These are phyloP conservation scores for Myripristis jacobus DNA, from an alignment of 2,797 vertebrate genomes.

Conservation along the genomic window DNA sequence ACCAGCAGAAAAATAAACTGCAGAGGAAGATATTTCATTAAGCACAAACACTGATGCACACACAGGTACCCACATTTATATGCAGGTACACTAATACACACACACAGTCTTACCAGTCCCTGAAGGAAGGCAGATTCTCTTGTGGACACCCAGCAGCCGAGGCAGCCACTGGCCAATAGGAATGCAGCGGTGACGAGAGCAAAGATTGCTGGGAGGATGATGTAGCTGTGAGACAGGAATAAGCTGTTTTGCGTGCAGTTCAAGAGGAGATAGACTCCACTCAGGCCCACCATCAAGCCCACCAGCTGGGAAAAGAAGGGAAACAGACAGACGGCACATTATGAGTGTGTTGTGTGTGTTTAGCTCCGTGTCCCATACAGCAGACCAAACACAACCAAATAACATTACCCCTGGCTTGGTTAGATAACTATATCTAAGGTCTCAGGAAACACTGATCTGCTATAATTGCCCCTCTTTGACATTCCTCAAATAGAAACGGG, in stretches of 20 bases:
- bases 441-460: no score
- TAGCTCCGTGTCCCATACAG: no score
- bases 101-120: slow-evolving; percentile 57
- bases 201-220: slow-evolving; percentile 40
- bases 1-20: slow-evolving; percentile 79
- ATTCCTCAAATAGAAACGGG: no score
- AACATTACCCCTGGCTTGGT: no score
- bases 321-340: not conserved
- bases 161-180: slow-evolving; percentile 28
- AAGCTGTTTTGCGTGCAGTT: slow-evolving; percentile 44
- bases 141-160: slow-evolving; percentile 48
- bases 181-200: slow-evolving; percentile 23
- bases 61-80: not conserved
- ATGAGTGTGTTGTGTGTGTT: no score
- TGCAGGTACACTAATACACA: slow-evolving; percentile 2
- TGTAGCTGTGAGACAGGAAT: slow-evolving; percentile 47
- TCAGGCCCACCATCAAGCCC: slow-evolving; percentile 49
- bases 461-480: no score
- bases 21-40: slow-evolving; percentile 23
- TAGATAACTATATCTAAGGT: no score
- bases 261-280: slow-evolving; percentile 57
- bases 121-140: slow-evolving; percentile 53
- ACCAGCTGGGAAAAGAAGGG: slow-evolving; percentile 37
- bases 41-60: not conserved
- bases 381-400: no score